A percentile compares a stretch with the other conserved stretches of the same genome.
These are phyloP conservation scores for Lepidochrysops patricia DNA, from an alignment of 2,888 invertebrate genomes.

Conservation along the genomic window DNA sequence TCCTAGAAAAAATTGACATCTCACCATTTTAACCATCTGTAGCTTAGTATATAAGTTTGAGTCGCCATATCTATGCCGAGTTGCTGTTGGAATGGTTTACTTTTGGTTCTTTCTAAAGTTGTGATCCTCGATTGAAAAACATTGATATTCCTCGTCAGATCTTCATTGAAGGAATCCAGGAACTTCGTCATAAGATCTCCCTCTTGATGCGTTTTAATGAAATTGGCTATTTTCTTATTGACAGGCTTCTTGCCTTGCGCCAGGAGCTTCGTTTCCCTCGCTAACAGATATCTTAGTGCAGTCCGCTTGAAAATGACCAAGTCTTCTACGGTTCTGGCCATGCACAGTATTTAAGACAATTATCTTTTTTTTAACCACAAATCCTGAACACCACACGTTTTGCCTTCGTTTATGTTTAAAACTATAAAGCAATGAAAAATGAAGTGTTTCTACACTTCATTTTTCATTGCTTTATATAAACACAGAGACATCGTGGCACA, in stretches of 20 bases:
- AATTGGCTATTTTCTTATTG: slow-evolving; percentile 54
- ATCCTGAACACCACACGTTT: not conserved
- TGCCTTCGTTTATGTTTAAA: not conserved
- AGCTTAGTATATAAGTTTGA: slow-evolving; percentile 10
- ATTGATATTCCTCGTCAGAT: slow-evolving; percentile 53
- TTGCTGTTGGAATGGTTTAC: not conserved
- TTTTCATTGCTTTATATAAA: too few relatives aligned
- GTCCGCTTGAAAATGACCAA: slow-evolving; percentile 47
- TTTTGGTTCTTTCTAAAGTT: not conserved
- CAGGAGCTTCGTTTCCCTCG: slow-evolving; percentile 47
- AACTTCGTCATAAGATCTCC: slow-evolving; percentile 42
- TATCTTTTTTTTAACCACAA: not conserved
- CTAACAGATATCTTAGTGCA: slow-evolving; percentile 45
- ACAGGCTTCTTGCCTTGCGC: slow-evolving; percentile 49
- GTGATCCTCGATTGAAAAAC: slow-evolving; percentile 35
- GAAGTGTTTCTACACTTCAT: too few relatives aligned
- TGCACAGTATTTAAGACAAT: slow-evolving; percentile 29
- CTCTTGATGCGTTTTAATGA: slow-evolving; percentile 40
- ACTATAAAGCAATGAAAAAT: not conserved
- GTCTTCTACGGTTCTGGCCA: slow-evolving; percentile 56
- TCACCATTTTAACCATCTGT: slow-evolving; percentile 6
- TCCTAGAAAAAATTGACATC: not conserved
- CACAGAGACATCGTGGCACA: slow-evolving; percentile 15
- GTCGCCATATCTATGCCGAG: not conserved
- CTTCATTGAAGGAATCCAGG: slow-evolving; percentile 49